Evolutionary conservation across 2,888 invertebrate species (phyloP), one percentile per base, ranked within the genome.

Genomic region (Pseudolycoriella hygida): DNA sequence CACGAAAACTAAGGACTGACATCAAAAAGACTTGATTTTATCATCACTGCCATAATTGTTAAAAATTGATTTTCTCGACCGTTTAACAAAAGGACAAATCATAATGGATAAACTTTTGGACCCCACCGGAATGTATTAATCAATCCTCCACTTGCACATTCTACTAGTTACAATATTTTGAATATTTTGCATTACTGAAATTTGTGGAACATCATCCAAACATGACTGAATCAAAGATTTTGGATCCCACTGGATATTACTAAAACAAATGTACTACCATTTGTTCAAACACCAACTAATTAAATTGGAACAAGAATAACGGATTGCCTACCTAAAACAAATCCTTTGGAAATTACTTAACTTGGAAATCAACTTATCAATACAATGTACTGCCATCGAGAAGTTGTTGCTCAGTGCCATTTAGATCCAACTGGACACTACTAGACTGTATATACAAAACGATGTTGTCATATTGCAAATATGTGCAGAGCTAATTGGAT

Each of bases 391-490:
- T 14, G 34, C 34, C 34, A 34, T 34, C 34, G 12, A 14, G 15
- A 34, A 14, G 15, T 14, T n/a, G n/a, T n/a, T 34, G 34, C 34
- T 14, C 12, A 34, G 34, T 34, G 34, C 34, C 34, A 34, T 34
- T 34, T 64, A 56, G 64, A 64, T 56, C 64, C 64, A 49, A 64
- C 64, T 53, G 64, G 63, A 50, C 64, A 64, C 50, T 64, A 64
- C 51, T 64, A 45, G 45, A 43, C 15, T n/a, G 15, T 15, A 32
- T 30, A 10, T 14, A 34, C 11, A 34, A 34, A 12, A 34, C 15
- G 34, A 34, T 14, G 34, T 25, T 25, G 25, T 25, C 25, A 25
- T 25, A 25, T 25, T 25, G 25, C 25, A 25, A 25, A 25, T 14
- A 34, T 34, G 34, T 34, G 12, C 15, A 34, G 34, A 34, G 15